phyloP scores from a whole-genome alignment of 1,140 invertebrate species.

The Battus philenor region DNA sequence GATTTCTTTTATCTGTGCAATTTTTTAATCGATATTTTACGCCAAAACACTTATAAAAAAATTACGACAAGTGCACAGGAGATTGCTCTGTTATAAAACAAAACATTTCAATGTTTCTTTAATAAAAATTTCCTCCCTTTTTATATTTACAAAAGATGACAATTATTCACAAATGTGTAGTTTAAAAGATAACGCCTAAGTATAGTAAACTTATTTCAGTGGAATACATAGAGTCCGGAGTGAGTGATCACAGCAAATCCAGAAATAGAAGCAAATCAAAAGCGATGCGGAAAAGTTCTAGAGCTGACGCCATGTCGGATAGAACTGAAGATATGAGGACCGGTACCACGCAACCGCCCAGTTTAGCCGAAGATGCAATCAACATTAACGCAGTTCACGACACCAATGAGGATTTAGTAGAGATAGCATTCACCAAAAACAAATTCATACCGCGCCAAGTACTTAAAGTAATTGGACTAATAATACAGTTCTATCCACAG shows the following conservation, averaged over 20 bases:
- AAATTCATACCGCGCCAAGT: slow-evolving; percentile 28
- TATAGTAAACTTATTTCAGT: slow-evolving; percentile 24
- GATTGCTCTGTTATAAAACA: too few relatives aligned
- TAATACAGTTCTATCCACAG: slow-evolving; percentile 28
- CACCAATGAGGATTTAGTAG: slow-evolving; percentile 26
- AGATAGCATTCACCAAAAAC: slow-evolving; percentile 40
- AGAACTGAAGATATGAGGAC: slow-evolving; percentile 13
- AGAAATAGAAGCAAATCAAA: slow-evolving; percentile 26
- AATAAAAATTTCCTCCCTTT: too few relatives aligned
- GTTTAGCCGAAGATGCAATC: slow-evolving; percentile 3
- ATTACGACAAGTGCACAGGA: too few relatives aligned
- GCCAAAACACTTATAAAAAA: too few relatives aligned
- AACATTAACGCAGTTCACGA: slow-evolving; percentile 33
- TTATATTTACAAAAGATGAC: too few relatives aligned
- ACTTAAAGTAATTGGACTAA: slow-evolving; percentile 36
- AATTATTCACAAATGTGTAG: too few relatives aligned
- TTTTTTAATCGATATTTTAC: too few relatives aligned
- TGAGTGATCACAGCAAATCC: slow-evolving; percentile 24
- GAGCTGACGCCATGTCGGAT: slow-evolving; percentile 20
- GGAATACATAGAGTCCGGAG: slow-evolving; percentile 26
- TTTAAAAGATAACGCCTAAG: too few relatives aligned
- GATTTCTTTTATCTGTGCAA: too few relatives aligned
- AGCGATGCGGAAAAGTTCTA: slow-evolving; percentile 18
- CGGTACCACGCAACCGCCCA: slow-evolving; percentile 1
- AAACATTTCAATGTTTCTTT: too few relatives aligned